Evolutionary conservation across 2,797 vertebrate genomes (phyloP), one percentile per base, ranked within the genome.

Genomic region (Periparus ater): DNA sequence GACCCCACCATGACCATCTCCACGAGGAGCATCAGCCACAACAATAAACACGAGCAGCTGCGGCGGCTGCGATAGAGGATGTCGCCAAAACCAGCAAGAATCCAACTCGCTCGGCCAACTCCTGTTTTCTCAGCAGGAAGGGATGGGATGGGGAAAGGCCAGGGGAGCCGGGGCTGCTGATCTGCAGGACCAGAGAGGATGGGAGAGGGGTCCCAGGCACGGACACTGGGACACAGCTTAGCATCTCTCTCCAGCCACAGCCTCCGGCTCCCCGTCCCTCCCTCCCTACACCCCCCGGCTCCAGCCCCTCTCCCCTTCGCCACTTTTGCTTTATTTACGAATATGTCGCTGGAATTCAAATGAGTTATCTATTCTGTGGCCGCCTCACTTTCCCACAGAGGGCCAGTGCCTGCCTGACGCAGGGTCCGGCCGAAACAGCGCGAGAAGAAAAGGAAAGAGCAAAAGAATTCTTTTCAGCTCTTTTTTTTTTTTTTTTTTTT

Each of bases 351-450:
- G 93, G 98, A 98, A 98, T 98, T 96, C 97, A 98, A 98, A 98
- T 98, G 98, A 98, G 98, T 98, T 98, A 98, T 98, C 98, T 98
- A 98, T 98, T 98, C 98, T 98, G 97, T 96, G 96, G 93, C 90
- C 36, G 96, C 97, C 97, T 98, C 98, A 98, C 98, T 98, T 98
- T 98, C 98, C 98, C 98, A 98, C 98, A 98, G 90, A 97, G 96
- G 97, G 96, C 97, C 96, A 96, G 97, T 96, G 92, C 96, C 94
- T 66, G 97, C 96, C 97, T 97, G 97, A 97, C 30, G 97, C 96
- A 96, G 97, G 96, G 97, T 98, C 97, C 96, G 25, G 97, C 97
- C 89, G 96, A 97, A 97, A 97, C 97, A 97, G 94, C 70, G 72
- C 96, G 57, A 95, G 89, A 91, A 96, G 94, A 97, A 96, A 95